These are phyloP conservation scores for Anneissia japonica DNA, from an alignment of 35 echinoderm and acorn worm species.

Conservation along the genomic window DNA sequence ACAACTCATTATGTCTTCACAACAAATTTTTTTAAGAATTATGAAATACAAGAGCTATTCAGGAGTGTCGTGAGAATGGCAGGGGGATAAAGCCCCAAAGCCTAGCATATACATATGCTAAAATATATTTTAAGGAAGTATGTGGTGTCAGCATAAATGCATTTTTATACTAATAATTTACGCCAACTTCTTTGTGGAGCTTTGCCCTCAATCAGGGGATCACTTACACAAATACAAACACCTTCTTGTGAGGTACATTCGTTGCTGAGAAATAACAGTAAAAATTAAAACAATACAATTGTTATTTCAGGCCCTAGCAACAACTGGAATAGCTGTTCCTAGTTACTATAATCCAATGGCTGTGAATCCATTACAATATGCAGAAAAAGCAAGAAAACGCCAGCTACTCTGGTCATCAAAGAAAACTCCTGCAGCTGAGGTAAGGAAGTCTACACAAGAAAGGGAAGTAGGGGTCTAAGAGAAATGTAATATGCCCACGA, in stretches of 20 bases:
- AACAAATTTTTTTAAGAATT: no score
- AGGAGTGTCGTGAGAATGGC: not conserved
- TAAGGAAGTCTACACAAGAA: constrained; percentile 2
- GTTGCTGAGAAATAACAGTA: not conserved
- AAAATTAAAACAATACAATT: not conserved
- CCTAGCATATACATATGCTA: not conserved
- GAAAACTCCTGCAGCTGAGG: constrained; percentile 41
- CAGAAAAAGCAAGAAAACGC: constrained; percentile 78
- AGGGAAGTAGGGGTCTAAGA: no score
- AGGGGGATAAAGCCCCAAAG: not conserved
- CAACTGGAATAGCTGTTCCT: constrained; percentile 85
- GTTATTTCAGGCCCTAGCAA: constrained; percentile 56
- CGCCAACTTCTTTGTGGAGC: not conserved
- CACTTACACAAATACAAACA: not conserved
- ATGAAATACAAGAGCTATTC: no score
- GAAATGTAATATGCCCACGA: no score
- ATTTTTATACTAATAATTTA: not conserved
- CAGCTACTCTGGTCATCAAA: constrained; percentile 73
- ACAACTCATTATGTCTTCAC: no score
- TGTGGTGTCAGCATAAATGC: not conserved
- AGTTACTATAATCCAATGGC: constrained; percentile 95
- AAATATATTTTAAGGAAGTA: not conserved
- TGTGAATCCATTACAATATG: constrained; percentile 87
- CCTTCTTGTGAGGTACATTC: not conserved
- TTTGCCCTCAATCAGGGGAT: not conserved